Base-by-base conservation (phyloP, 2,888 invertebrate species). In the Catocala sponsa region DNA sequence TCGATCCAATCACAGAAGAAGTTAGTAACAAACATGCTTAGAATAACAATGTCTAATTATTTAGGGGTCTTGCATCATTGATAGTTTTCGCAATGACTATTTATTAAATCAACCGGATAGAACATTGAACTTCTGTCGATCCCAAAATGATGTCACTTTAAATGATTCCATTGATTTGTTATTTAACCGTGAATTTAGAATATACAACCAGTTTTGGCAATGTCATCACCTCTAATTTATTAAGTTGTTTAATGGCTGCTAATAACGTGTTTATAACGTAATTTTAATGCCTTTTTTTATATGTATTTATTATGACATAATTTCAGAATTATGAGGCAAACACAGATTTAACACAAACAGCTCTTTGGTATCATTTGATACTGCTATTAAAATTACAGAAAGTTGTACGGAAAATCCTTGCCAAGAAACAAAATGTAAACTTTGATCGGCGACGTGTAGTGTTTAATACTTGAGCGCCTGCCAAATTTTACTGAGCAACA, bases 91-190 rank as follows among this genome's bases (percentile, higher is more conserved):
- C 63, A 56, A 63, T 67, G 73, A 70, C 62, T 32, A 12, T 62
- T 52, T 42, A 12, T 52, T 42, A 12, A 58, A 48, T 51, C 51
- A 63, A 55, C 60, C 47, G 65, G 59, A 63, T 58, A 49, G 53
- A 67, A 53, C 55, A 50, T 59, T 72, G 67, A 76, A 74, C 76
- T 65, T 74, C 13, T 63, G 47, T 53, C 63, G 35, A 33, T 25
- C 60, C 64, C n/a, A 59, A 58, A 65, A 75, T 73, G 77, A 77
- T 77, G 73, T 71, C 70, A 75, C 65, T 43, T 5, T 33, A 58
- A 59, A 56, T 38, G 53, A 44, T 63, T 48, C 12, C 5, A 53
- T 47, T 32, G 32, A 63, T 63, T 64, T 73, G 63, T 65, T 54
- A 60, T 47, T 59, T 58, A 32, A 59, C 41, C 59, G 52, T 62